A percentile compares a stretch with the other conserved stretches of the same genome.
Conservation (phyloP, 2,113 vertebrate species). For the Silurus asotus region DNA sequence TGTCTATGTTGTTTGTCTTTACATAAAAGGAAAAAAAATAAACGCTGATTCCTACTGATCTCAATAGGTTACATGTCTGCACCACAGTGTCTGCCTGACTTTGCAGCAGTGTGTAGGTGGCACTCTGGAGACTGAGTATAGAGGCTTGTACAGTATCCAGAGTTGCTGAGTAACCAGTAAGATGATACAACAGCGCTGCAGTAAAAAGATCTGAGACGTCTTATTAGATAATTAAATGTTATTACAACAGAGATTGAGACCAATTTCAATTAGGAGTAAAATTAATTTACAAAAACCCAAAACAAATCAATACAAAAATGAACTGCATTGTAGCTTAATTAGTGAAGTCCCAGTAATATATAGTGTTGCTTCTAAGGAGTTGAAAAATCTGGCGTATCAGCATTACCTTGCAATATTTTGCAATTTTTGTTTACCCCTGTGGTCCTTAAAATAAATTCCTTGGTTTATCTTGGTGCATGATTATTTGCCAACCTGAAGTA, state of each 20-base stretch:
- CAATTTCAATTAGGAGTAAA: not conserved
- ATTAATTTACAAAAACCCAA: not conserved
- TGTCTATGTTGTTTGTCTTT: not conserved
- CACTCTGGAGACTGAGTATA: constrained; percentile 18
- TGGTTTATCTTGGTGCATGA: not conserved
- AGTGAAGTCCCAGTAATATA: not conserved
- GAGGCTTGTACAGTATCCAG: constrained; percentile 24
- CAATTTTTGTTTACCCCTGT: not conserved
- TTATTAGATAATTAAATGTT: not conserved
- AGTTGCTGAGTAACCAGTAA: constrained; percentile 37
- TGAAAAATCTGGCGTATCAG: not conserved
- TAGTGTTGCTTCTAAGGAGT: not conserved
- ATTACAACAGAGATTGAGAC: not conserved
- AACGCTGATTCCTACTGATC: constrained; percentile 30
- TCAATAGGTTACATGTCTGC: constrained; percentile 20
- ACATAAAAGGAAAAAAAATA: not conserved
- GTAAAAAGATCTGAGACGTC: constrained; percentile 17
- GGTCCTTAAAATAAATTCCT: not conserved
- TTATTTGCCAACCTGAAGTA: not conserved
- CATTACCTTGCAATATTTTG: not conserved
- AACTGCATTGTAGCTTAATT: not conserved
- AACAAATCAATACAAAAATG: not conserved
- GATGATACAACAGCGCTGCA: constrained; percentile 28
- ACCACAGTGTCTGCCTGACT: constrained; percentile 30
- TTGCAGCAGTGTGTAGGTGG: constrained; percentile 46